Base-by-base conservation (phyloP, 2,888 invertebrate genomes). In the Perithous albicinctus region DNA sequence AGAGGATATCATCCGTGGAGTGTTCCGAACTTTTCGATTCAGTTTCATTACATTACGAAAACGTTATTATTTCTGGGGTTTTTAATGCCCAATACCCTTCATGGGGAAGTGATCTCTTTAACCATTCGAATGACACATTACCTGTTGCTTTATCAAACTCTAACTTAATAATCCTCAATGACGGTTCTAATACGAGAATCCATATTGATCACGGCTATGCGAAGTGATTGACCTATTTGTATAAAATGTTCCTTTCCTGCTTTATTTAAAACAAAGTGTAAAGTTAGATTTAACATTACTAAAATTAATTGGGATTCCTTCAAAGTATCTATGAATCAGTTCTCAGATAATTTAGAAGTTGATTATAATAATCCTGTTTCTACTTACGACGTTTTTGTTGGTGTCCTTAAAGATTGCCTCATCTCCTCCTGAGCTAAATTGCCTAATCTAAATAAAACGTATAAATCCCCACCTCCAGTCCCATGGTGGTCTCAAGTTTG, bases 401-500 rank as follows among this genome's bases (percentile, higher is more conserved):
- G 46, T 1, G n/a, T 1, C 6, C 1, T 63, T 1, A 43, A 63
- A 23, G 12, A 64, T 0, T 26, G 15, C 7, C 26, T 63, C 0
- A 23, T 41, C 12, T 1, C 10, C 2, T 12, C 41, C 3, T 15
- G 46, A 3, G 46, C 64, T 20, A 46, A 46, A 43, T n/a, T 5
- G 1, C 26, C 43, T 46, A 29, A 18, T 0, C 0, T 0, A 8
- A 43, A 46, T 15, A 46, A 61, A n/a, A 18, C 1, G 10, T 38
- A 46, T 29, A 46, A 63, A 29, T 38, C 46, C 5, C 43, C 43
- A 7, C 26, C 64, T 1, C 43, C 64, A 46, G 64, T 43, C 12
- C 64, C 64, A 8, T 64, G 64, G 64, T 64, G 64, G 64, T 7
- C 23, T 5, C 26, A 43, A 23, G 15, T 4, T 0, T 64, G 64